Conservation (phyloP, 2,797 vertebrate species). For the Trichosurus vulpecula region DNA sequence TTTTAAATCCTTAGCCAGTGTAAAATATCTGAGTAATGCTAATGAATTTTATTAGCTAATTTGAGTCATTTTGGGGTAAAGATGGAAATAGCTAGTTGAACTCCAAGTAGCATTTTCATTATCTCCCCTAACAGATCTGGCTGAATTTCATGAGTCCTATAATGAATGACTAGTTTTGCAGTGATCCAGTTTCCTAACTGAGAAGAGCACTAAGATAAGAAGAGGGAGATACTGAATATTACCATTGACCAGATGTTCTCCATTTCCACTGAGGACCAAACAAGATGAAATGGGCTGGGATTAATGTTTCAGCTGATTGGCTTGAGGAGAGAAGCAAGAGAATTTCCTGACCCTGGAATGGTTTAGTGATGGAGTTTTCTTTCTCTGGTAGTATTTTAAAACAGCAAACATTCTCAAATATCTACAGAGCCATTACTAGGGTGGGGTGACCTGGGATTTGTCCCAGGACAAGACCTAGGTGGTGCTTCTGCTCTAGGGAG, state of each 20-base stretch:
- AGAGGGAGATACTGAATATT: neutral
- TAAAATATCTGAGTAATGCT: slow-evolving; percentile 18
- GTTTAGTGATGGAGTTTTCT: neutral
- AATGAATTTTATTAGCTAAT: slow-evolving; percentile 14
- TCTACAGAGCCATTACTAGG: neutral
- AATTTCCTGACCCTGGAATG: neutral
- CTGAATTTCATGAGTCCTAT: neutral
- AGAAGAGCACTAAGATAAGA: neutral
- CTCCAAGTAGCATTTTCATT: neutral
- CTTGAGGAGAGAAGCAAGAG: neutral
- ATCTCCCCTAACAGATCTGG: neutral
- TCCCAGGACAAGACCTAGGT: neutral
- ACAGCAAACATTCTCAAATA: neutral
- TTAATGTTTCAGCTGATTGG: neutral
- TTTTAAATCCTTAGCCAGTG: slow-evolving; percentile 22
- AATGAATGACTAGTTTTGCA: neutral
- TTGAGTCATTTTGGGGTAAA: neutral
- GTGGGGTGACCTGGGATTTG: neutral
- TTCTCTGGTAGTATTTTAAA: neutral
- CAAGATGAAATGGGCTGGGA: neutral
- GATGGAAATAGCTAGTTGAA: neutral
- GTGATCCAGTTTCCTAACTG: neutral
- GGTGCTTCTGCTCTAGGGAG: neutral
- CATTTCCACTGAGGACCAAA: neutral
- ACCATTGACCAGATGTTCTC: neutral